Conservation (phyloP, 64 coral and sea anemone genomes). For the Acropora tenuis region DNA sequence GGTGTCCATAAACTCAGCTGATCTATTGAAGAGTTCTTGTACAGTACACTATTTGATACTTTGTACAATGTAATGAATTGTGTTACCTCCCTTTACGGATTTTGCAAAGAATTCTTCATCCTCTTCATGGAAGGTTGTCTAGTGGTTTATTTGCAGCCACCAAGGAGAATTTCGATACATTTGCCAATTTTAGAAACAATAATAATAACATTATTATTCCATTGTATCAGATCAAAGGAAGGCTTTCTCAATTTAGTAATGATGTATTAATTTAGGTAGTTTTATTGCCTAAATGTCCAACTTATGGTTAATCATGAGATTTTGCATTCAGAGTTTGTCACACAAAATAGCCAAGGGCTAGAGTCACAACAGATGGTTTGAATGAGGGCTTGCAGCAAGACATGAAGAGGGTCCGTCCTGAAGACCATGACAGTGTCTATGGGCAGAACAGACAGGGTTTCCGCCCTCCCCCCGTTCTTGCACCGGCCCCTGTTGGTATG, state of each 20-base stretch:
- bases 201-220: background rate
- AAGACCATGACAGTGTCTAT: constrained; percentile 69
- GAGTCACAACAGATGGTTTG: constrained; percentile 29
- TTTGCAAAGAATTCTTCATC: no score
- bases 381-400: constrained; percentile 62
- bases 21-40: no score
- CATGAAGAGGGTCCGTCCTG: constrained; percentile 76
- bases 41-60: no score
- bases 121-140: background rate
- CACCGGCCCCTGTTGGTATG: constrained; percentile 63
- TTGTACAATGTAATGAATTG: no score
- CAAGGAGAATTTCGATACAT: background rate
- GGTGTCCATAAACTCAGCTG: no score
- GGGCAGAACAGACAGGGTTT: constrained; percentile 63
- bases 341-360: constrained; percentile 8
- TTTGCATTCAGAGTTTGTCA: background rate
- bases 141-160: constrained; percentile 10
- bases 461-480: constrained; percentile 63
- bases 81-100: no score
- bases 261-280: no score
- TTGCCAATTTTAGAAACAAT: background rate
- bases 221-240: no score
- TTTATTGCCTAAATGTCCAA: no score
- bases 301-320: background rate
- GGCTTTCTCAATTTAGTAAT: no score